phyloP scores from a whole-genome alignment of 2,113 vertebrate species.

The Pachypanchax playfairii region DNA sequence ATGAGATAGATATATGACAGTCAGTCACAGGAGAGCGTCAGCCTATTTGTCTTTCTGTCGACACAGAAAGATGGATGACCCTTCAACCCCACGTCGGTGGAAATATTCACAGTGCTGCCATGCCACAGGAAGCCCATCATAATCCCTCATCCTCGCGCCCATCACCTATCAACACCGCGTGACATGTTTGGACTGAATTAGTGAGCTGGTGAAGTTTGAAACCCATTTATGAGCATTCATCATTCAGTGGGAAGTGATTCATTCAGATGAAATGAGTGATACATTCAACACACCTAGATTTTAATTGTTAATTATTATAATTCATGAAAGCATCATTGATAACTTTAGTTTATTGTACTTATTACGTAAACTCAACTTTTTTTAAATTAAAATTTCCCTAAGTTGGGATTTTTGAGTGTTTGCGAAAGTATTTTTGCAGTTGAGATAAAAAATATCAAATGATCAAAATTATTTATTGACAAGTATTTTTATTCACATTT shows the following conservation, averaged over 20 bases:
- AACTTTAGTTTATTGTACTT: too few species aligned
- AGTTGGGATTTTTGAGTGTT: too few species aligned
- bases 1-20: constrained; percentile 78
- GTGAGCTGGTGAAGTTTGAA: constrained; percentile 5
- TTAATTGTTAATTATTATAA: too few species aligned
- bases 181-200: constrained; percentile 39
- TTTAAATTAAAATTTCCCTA: too few species aligned
- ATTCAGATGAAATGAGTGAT: background rate
- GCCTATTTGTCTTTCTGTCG: constrained; percentile 79
- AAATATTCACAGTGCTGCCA: constrained; percentile 59
- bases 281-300: background rate
- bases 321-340: too few species aligned
- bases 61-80: constrained; percentile 75
- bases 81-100: constrained; percentile 50
- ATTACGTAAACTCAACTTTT: too few species aligned
- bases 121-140: constrained; percentile 52
- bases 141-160: constrained; percentile 36
- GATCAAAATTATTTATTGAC: too few species aligned
- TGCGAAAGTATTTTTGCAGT: too few species aligned
- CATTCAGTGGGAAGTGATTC: constrained; percentile 3
- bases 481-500: too few species aligned
- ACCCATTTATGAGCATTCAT: background rate
- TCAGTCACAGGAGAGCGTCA: constrained; percentile 72
- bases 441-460: too few species aligned
- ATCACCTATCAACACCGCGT: constrained; percentile 42